Evolutionary conservation across 2,888 invertebrate species (phyloP), one percentile per base, ranked within the genome.

Genomic region (Parnassius orleans): DNA sequence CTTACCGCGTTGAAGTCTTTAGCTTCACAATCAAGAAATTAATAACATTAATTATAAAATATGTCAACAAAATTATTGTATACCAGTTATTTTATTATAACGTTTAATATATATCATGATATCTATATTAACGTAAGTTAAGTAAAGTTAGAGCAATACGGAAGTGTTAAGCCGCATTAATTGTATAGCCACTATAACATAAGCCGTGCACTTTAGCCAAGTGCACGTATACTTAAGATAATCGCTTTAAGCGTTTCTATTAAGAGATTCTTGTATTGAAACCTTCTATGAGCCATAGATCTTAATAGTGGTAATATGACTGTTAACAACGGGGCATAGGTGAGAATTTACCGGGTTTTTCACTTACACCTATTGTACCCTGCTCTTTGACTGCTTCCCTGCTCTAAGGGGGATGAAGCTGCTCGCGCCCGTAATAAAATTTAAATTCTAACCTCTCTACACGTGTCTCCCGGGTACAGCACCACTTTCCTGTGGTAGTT

Each of bases 221-320:
- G 58, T 63, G 62, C 62, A 58, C 62, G 62, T 54, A 58, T 54
- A 58, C 62, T 58, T 54, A 63, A 54, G 58, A 63, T 63, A 63
- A 63, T 63, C 57, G 50, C 43, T 46, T 58, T 58, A 58, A 58
- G 50, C 33, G 46, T 58, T 63, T 58, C 58, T 63, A 41, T 58
- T 63, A 53, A 58, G 43, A 58, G 58, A 58, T 63, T 57, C 61
- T 62, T 24, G 44, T n/a, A 54, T 51, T 3, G 50, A 62, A 44
- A 44, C 53, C n/a, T 41, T 57, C 33, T n/a, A 14, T 57, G 41
- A 15, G 42, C 3, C n/a, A 53, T 2, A 10, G 14, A 3, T 14
- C 15, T 14, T 14, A 48, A 12, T 14, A n/a, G 10, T 10, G 10
- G 10, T 14, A 19, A 50, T 2, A 10, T 3, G 50, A 50, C 14